These are phyloP conservation scores for Glossophaga mutica DNA, from an alignment of 2,797 vertebrate species.

Conservation along the genomic window DNA sequence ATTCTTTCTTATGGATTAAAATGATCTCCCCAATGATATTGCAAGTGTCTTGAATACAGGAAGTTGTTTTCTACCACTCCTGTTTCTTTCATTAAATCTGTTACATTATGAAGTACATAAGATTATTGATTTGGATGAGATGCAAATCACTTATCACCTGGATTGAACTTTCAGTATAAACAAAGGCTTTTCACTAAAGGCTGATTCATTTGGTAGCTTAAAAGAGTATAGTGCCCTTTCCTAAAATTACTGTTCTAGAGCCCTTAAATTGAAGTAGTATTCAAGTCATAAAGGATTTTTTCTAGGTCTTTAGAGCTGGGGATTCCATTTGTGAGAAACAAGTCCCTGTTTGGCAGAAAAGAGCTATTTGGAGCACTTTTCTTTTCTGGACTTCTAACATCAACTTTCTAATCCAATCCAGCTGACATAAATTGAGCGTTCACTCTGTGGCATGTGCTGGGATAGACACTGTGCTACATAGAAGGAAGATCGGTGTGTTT, in stretches of 20 bases:
- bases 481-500: background rate
- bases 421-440: background rate
- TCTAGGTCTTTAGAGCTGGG: background rate
- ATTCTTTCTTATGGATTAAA: background rate
- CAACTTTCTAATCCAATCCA: background rate
- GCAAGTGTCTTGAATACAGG: background rate
- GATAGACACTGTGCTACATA: background rate
- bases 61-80: background rate
- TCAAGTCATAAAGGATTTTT: background rate
- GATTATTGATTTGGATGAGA: conserved; percentile 19
- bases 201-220: background rate
- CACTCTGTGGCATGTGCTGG: background rate
- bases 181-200: background rate
- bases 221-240: background rate
- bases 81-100: background rate
- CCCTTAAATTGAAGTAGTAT: background rate
- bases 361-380: conserved; percentile 27
- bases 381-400: background rate
- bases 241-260: background rate
- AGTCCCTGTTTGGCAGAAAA: background rate
- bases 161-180: background rate
- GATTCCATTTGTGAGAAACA: conserved; percentile 3
- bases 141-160: background rate
- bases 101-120: conserved; percentile 20
- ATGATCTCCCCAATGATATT: background rate